phyloP scores from a whole-genome alignment of 2,888 invertebrate species.

The Piscicola geometra region DNA sequence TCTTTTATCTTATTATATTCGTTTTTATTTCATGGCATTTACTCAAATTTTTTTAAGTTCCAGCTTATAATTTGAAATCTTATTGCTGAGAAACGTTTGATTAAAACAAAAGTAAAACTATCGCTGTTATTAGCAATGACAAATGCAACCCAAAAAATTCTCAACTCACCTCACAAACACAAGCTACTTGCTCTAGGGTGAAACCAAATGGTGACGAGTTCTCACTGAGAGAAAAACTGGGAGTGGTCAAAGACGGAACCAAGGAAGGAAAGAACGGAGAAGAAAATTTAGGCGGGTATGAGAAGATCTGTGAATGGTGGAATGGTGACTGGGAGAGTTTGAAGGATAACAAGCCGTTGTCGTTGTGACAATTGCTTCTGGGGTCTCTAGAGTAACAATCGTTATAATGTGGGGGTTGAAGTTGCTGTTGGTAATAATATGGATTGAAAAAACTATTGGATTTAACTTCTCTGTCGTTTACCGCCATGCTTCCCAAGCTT shows the following conservation, averaged over 20 bases:
- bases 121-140: too few relatives aligned
- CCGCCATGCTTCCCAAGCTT: too few relatives aligned
- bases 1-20: too few relatives aligned
- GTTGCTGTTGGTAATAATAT: background rate
- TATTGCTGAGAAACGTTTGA: background rate
- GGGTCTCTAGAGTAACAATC: background rate
- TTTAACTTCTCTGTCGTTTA: too few relatives aligned
- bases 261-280: slow-evolving; percentile 14
- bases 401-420: background rate
- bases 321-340: background rate
- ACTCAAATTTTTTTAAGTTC: background rate
- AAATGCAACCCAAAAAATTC: background rate
- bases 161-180: slow-evolving; percentile 87
- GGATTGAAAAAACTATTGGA: slow-evolving; percentile 5
- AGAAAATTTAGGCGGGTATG: background rate
- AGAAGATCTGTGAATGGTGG: background rate
- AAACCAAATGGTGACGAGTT: slow-evolving; percentile 59
- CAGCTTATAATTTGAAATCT: background rate
- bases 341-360: background rate
- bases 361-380: slow-evolving; percentile 5
- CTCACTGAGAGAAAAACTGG: background rate
- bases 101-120: too few relatives aligned
- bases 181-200: slow-evolving; percentile 97
- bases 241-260: background rate
- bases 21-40: background rate